A percentile compares a stretch with the other conserved stretches of the same genome.
phyloP scores from a whole-genome alignment of 2,113 vertebrate genomes.

The Oreochromis aureus region DNA sequence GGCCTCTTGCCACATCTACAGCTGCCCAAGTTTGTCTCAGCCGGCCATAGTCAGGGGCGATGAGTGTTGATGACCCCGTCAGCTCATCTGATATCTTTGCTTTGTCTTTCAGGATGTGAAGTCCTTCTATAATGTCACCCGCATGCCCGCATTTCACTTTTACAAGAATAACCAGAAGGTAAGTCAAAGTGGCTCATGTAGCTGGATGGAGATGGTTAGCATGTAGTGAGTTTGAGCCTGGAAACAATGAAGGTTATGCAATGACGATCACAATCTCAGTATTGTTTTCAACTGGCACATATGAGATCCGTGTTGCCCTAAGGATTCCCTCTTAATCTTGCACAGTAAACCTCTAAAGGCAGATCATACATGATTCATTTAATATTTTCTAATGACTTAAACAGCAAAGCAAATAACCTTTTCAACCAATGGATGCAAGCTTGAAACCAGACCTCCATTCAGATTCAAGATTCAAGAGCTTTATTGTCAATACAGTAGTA shows the following conservation, averaged over 20 bases:
- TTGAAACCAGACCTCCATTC: background rate
- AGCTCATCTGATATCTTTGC: background rate
- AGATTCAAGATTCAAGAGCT: background rate
- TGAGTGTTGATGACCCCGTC: background rate
- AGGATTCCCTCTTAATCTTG: background rate
- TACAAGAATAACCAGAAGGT: conserved; percentile 80
- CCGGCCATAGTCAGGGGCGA: fast-evolving
- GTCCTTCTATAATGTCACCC: conserved; percentile 66
- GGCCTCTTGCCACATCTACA: background rate
- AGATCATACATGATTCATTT: background rate
- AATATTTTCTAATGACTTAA: background rate
- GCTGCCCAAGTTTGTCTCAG: background rate
- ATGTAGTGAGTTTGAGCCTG: background rate
- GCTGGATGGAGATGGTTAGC: background rate
- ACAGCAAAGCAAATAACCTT: background rate
- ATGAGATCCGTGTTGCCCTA: background rate
- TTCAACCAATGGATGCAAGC: background rate
- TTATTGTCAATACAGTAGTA: background rate
- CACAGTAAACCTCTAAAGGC: background rate
- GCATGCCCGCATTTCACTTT: conserved; percentile 94
- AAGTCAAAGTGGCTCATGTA: background rate
- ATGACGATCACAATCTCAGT: background rate
- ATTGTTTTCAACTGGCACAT: background rate
- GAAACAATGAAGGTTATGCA: background rate
- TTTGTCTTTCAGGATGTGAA: conserved; percentile 77